These are phyloP conservation scores for Lucinisca nassula DNA, from an alignment of 2,888 invertebrate genomes.

Conservation along the genomic window DNA sequence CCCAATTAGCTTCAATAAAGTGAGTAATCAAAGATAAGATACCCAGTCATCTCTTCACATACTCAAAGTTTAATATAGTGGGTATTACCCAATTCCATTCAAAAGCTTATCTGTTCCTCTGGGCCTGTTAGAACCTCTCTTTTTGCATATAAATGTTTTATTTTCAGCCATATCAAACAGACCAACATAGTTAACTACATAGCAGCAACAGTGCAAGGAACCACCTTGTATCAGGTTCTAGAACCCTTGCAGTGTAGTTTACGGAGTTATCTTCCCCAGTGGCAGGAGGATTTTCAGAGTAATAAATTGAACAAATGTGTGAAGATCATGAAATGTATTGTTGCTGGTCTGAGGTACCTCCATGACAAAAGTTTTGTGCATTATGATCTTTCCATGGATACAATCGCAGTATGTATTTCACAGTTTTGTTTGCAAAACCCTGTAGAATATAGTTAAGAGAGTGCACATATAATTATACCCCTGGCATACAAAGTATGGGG, in stretches of 20 bases:
- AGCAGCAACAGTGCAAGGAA: background rate
- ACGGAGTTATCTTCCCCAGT: slow-evolving; percentile 45
- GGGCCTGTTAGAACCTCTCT: no score
- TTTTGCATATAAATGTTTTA: background rate
- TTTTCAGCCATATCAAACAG: slow-evolving; percentile 51
- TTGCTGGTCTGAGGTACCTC: slow-evolving; percentile 73
- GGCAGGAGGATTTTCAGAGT: slow-evolving; percentile 32
- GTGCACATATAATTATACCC: no score
- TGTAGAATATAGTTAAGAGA: no score
- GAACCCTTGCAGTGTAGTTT: slow-evolving; percentile 68
- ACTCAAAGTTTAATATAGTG: no score
- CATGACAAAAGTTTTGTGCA: slow-evolving; percentile 73
- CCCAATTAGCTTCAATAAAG: no score
- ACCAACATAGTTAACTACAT: slow-evolving; percentile 33
- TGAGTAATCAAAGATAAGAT: no score
- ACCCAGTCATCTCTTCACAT: no score
- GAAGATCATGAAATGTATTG: slow-evolving; percentile 62
- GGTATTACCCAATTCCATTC: no score
- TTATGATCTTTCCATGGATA: slow-evolving; percentile 77
- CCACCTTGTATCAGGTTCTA: slow-evolving; percentile 65
- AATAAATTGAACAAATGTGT: slow-evolving; percentile 58
- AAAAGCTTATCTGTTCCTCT: no score
- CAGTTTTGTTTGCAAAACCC: no score
- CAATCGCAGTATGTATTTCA: slow-evolving; percentile 73
- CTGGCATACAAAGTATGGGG: no score